Base-by-base conservation (phyloP, 2,113 vertebrate species). In the Geothlypis trichas region DNA sequence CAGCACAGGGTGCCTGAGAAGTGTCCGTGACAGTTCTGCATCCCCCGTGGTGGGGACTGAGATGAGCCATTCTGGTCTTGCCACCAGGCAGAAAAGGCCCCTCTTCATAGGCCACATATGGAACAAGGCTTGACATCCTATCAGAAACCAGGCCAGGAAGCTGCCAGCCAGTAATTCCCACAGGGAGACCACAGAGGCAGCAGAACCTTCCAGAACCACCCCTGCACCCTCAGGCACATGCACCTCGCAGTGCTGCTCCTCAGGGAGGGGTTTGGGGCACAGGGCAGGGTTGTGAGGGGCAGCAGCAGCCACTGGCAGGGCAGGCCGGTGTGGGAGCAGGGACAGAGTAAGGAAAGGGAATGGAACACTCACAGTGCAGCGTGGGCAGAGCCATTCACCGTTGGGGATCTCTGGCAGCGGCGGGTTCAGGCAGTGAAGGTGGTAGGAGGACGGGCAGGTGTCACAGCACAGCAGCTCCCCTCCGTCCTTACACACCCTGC, bases 301-400 rank as follows among this genome's bases (percentile, higher is more conserved):
- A 57, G 46, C 1, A 27, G 68, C 1, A 4, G 27, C 27, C 9
- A 3, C 44, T 55, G 54, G 26, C 15, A 2, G 73, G 49, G 8
- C 22, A 7, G 61, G 46, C 2, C 7, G 79, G 46, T 10, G 26
- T 2, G 2, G 41, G 81, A 24, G 13, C 17, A 26, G 42, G 51
- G 65, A 13, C 2, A 5, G 54, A 33, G 33, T 2, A 68, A 90
- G 87, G 80, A 76, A 63, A 28, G 47, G 65, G 84, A 96, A 94
- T 11, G 58, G 21, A 95, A 97, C 94, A 97, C 98, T 99, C 97
- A 99, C 99, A 97, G 99, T 99, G 98, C 99, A 99, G 85, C 99
- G 99, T 18, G 99, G 99, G 98, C 99, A 99, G 93, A 99, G 96
- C 99, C 99, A 99, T 98, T 99, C 99, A 79, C 99, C 99, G 13